These are phyloP conservation scores for Sebastes schlegelii DNA, from an alignment of 2,113 vertebrate genomes.

Conservation along the genomic window DNA sequence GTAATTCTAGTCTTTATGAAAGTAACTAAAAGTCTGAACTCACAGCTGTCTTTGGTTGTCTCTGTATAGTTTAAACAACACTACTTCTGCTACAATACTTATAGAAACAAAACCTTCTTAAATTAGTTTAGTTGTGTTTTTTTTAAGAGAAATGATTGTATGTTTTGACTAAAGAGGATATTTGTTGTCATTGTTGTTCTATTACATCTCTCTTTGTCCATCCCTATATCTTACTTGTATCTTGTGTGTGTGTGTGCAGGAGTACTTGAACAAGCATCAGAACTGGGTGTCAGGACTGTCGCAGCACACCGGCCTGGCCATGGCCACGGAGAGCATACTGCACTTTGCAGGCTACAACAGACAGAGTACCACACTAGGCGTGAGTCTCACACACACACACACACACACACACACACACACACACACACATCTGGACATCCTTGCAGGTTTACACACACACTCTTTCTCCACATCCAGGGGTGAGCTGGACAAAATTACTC, in stretches of 20 bases:
- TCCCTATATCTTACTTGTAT: neutral
- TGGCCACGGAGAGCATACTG: constrained; percentile 97
- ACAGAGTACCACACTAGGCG: constrained; percentile 94
- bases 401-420: neutral
- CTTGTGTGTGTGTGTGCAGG: constrained; percentile 77
- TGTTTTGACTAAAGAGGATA: neutral
- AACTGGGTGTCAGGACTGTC: constrained; percentile 96
- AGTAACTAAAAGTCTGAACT: neutral
- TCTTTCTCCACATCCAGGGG: constrained; percentile 8
- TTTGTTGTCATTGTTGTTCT: neutral
- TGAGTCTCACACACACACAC: constrained; percentile 76
- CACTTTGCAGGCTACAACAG: constrained; percentile 96
- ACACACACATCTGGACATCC: neutral
- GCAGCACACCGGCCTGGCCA: constrained; percentile 96
- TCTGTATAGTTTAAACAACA: neutral
- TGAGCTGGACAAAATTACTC: neutral
- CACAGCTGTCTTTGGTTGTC: neutral
- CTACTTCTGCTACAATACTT: neutral
- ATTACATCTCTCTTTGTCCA: neutral
- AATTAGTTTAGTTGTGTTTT: neutral
- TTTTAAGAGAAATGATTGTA: neutral
- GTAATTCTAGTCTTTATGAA: neutral
- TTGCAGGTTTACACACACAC: neutral
- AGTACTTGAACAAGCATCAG: constrained; percentile 97
- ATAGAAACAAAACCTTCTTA: neutral